Percentiles rank a stretch among this genome's conserved stretches.
These are phyloP conservation scores for Epizoanthus scotinus DNA, from an alignment of 92 coral and sea anemone species.

Conservation along the genomic window DNA sequence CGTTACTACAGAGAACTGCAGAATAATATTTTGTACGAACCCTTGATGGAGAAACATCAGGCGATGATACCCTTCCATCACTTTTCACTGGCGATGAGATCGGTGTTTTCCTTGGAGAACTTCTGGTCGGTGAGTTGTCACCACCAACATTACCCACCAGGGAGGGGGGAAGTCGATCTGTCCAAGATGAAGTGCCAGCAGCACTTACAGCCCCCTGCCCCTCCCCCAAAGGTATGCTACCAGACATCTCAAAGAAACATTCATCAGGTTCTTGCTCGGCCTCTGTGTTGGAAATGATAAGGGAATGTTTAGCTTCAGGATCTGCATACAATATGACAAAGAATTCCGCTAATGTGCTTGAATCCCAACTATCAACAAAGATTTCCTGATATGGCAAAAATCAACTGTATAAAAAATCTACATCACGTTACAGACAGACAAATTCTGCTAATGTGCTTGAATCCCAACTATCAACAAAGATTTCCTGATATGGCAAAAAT, in stretches of 20 bases:
- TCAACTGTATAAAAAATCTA: too few species aligned
- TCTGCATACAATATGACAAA: too few species aligned
- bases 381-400: too few species aligned
- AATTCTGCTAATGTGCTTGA: too few species aligned
- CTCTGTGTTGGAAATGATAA: conserved; percentile 1
- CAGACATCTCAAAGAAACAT: conserved; percentile 32
- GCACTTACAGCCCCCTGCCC: conserved; percentile 11
- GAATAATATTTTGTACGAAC: conserved; percentile 39
- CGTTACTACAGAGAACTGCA: neutral
- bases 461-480: too few species aligned
- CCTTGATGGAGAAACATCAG: conserved; percentile 76
- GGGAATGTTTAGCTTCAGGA: too few species aligned
- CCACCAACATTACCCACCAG: conserved; percentile 51
- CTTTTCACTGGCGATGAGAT: conserved; percentile 60
- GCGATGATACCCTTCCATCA: conserved; percentile 46
- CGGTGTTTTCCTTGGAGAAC: conserved; percentile 78
- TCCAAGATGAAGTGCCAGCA: conserved; percentile 70
- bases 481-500: too few species aligned
- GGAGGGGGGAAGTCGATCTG: conserved; percentile 74
- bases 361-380: too few species aligned
- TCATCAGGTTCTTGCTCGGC: conserved; percentile 42
- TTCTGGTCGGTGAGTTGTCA: conserved; percentile 39
- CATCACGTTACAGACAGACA: too few species aligned
- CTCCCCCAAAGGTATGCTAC: conserved; percentile 12
- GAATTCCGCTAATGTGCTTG: too few species aligned